Evolutionary conservation across 2,888 invertebrate genomes (phyloP), one percentile per base, ranked within the genome.

Genomic region (Heliconius hortense): DNA sequence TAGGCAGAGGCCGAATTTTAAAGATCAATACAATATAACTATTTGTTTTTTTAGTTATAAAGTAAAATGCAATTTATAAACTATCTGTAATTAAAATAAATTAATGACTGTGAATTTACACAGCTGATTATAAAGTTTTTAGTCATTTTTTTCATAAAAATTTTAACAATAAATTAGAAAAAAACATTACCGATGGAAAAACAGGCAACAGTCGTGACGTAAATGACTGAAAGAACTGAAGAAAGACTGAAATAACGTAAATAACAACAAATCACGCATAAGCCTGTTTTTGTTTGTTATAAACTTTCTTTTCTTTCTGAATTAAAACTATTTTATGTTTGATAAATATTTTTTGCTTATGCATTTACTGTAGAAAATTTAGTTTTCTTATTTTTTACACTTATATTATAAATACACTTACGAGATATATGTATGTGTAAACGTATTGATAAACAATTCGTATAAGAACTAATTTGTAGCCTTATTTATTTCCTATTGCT

Each of bases 201-300:
- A 72, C 77, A 63, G 67, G 26, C 60, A 78, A 73, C 77, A 66
- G 67, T 35, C 48, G 66, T 81, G 80, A 81, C 80, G 79, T 80
- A 74, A 80, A 67, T 75, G 73, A 77, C 72, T 73, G 21, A 11
- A 31, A 53, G 13, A n/a, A 35, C 11, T 28, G 28, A 39, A 74
- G 43, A 15, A 43, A 15, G 43, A 43, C 3, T 5, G 4, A 43
- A 43, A 43, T 15, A 5, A 43, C 5, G 15, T 18, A 35, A 35
- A 53, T 53, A 53, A 53, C 53, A 76, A 77, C 75, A 75, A 78
- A 73, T 75, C 77, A 80, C 75, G 75, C 79, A 76, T 77, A 74
- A 71, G 77, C 75, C 75, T 7, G 7, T 53, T 53, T 7, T 53
- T 53, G 13, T 35, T 35, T 35, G 35, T 35, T 4, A 35, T 35